Percentiles rank a stretch among this genome's conserved stretches.
phyloP scores from a whole-genome alignment of 2,888 invertebrate species.

The Drosophila affinis region DNA sequence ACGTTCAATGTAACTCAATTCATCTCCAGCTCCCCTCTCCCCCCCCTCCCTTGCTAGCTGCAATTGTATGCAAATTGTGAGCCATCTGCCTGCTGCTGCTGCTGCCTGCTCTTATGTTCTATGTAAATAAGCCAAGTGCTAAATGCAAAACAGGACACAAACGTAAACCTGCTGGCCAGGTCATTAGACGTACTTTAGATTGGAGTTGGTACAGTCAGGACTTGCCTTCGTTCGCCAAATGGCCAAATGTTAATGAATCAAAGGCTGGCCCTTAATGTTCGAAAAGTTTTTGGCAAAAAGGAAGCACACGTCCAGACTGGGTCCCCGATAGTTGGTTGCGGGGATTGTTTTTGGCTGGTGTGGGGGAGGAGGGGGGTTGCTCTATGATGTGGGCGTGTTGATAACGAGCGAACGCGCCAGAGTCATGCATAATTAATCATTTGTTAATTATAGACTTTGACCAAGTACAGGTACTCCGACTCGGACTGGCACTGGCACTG shows the following conservation, averaged over 20 bases:
- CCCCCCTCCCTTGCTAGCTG: conserved; percentile 35
- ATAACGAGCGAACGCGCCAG: conserved; percentile 64
- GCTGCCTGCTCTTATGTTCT: conserved; percentile 70
- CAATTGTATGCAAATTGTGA: conserved; percentile 79
- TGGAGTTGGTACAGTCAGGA: conserved; percentile 8
- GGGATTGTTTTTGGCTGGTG: conserved; percentile 4
- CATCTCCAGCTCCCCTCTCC: neutral
- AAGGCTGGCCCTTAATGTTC: conserved; percentile 58
- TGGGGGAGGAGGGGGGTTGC: conserved; percentile 18
- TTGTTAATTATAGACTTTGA: conserved; percentile 73
- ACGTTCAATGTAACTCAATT: conserved; percentile 2
- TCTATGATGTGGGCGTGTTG: conserved; percentile 52
- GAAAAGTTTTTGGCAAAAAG: conserved; percentile 56
- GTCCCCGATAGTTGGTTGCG: neutral
- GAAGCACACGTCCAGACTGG: conserved; percentile 42
- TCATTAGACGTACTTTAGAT: conserved; percentile 43
- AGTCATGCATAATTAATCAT: conserved; percentile 78
- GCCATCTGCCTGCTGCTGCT: conserved; percentile 38
- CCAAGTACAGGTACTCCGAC: conserved; percentile 36
- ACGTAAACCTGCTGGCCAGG: conserved; percentile 37
- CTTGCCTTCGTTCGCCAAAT: conserved; percentile 12
- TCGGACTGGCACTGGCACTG: conserved; percentile 10
- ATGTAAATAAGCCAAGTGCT: conserved; percentile 75
- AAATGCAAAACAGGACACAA: conserved; percentile 65
- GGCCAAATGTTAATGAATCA: conserved; percentile 73